phyloP scores from a whole-genome alignment of 2,888 invertebrate genomes.

The Leptinotarsa rubiginosa region DNA sequence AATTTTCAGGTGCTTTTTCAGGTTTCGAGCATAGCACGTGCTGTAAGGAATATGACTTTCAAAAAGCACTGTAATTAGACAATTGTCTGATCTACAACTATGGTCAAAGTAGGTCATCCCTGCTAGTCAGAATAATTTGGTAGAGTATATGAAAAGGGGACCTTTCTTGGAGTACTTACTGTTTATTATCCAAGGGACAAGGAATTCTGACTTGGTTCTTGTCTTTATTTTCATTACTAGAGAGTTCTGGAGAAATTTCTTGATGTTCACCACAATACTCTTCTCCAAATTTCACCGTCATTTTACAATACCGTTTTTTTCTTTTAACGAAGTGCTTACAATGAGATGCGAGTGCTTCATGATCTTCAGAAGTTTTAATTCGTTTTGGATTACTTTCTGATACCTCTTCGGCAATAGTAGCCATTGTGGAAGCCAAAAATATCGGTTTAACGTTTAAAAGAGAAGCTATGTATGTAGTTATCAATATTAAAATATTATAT shows the following conservation, averaged over 20 bases:
- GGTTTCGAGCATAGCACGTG: conserved; percentile 75
- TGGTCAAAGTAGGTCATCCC: no score
- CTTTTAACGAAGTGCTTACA: conserved; percentile 76
- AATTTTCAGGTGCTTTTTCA: conserved; percentile 77
- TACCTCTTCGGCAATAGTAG: neutral
- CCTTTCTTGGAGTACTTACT: conserved; percentile 67
- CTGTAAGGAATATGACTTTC: conserved; percentile 62
- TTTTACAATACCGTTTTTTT: conserved; percentile 81
- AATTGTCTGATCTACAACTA: no score
- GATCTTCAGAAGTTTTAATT: neutral
- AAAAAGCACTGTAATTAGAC: no score
- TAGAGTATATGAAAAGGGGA: neutral
- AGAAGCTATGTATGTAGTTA: no score
- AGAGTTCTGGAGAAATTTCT: conserved; percentile 57
- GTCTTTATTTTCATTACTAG: conserved; percentile 43
- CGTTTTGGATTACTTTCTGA: conserved; percentile 7
- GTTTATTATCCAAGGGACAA: conserved; percentile 81
- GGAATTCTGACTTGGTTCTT: conserved; percentile 68
- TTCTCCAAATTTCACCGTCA: conserved; percentile 77
- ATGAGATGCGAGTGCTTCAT: conserved; percentile 52
- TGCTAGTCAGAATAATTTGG: no score
- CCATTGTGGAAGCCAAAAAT: no score
- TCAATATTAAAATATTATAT: no score
- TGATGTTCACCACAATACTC: conserved; percentile 80
- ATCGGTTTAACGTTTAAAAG: no score